Percentiles rank a stretch among this genome's conserved stretches.
phyloP scores from a whole-genome alignment of 1,140 invertebrate species.

The Drosophila sucinea region DNA sequence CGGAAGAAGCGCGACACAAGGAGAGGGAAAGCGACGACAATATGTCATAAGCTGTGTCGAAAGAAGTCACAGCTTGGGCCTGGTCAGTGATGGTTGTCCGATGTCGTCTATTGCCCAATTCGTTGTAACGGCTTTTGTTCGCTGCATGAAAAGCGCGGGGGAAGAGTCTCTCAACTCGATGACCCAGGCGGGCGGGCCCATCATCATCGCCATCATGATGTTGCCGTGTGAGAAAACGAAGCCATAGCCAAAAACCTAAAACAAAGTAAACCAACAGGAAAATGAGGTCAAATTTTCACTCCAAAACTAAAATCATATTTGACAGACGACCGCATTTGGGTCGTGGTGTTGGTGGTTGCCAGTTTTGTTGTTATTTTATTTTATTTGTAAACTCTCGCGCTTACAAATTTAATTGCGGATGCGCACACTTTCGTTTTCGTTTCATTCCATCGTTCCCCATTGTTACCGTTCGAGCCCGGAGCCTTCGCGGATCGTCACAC shows the following conservation, averaged over 20 bases:
- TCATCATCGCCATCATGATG: neutral
- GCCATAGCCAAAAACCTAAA: conserved; percentile 24
- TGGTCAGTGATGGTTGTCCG: conserved; percentile 37
- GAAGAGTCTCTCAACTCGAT: neutral
- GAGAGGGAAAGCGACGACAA: conserved; percentile 21
- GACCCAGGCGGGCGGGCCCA: neutral
- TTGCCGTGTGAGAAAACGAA: conserved; percentile 6
- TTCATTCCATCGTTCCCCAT: conserved; percentile 35
- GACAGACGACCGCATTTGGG: conserved; percentile 66
- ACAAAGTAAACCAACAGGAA: conserved; percentile 15
- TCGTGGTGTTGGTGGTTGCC: conserved; percentile 32
- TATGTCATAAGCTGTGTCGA: conserved; percentile 37
- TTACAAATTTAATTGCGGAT: conserved; percentile 78
- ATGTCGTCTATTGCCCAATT: conserved; percentile 16
- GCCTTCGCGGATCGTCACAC: neutral
- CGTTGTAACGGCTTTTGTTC: conserved; percentile 22
- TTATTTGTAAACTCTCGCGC: conserved; percentile 52
- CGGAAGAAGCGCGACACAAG: neutral
- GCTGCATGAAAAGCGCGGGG: conserved; percentile 1
- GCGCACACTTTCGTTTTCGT: conserved; percentile 79
- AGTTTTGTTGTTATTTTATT: conserved; percentile 3
- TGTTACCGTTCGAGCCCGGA: conserved; percentile 23
- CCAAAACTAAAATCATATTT: conserved; percentile 65
- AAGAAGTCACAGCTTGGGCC: conserved; percentile 26
- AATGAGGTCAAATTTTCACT: conserved; percentile 62